These are phyloP conservation scores for Myodes glareolus DNA, from an alignment of 2,113 vertebrate genomes.

Conservation along the genomic window DNA sequence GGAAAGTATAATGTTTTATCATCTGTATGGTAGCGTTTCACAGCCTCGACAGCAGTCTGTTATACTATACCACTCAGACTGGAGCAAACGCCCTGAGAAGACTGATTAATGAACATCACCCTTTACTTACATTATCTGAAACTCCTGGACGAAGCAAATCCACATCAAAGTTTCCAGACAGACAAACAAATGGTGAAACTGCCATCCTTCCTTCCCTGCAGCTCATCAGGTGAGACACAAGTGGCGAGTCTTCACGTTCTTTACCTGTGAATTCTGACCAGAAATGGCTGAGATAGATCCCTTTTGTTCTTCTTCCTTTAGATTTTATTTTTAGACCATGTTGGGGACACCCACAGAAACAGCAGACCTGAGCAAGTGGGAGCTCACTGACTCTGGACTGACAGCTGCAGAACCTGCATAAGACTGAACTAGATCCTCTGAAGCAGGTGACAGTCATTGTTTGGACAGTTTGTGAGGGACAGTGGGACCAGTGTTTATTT, in stretches of 20 bases:
- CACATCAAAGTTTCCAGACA: conserved; percentile 78
- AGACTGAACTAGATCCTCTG: too few species aligned
- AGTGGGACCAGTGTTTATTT: too few species aligned
- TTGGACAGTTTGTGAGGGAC: too few species aligned
- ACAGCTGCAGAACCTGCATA: too few species aligned
- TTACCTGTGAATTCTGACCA: conserved; percentile 75
- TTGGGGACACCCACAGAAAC: too few species aligned
- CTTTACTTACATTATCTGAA: conserved; percentile 72
- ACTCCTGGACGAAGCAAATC: conserved; percentile 62
- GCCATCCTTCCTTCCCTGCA: conserved; percentile 71
- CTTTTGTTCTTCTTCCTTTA: not conserved
- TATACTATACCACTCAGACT: not conserved
- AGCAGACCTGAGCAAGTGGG: too few species aligned
- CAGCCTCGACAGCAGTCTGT: not conserved
- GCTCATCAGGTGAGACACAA: conserved; percentile 76
- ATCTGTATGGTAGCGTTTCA: not conserved
- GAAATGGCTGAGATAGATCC: not conserved
- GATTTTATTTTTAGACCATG: too few species aligned
- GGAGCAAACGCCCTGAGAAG: not conserved
- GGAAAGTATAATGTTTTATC: not conserved
- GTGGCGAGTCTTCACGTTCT: conserved; percentile 68
- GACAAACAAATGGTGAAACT: conserved; percentile 80
- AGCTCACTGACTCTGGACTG: too few species aligned
- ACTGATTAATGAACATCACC: not conserved
- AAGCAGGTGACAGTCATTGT: too few species aligned